Percentiles rank a stretch among this genome's conserved stretches.
Evolutionary conservation across 2,113 vertebrate genomes (phyloP).

Genomic region (Stigmatopora nigra): DNA sequence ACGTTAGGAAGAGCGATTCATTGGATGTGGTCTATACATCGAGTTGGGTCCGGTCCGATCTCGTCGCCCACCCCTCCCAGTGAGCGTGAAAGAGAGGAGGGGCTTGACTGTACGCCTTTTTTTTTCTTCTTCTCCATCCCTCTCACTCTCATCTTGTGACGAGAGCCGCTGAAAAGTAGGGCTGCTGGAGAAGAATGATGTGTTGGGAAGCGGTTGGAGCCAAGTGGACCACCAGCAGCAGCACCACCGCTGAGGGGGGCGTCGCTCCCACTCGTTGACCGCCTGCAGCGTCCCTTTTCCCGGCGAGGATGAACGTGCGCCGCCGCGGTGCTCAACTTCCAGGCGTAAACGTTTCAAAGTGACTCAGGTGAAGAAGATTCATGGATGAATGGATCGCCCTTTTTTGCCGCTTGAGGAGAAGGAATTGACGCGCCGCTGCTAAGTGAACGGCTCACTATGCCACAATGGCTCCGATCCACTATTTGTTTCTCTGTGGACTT

Average conservation of each 20-base stretch:
- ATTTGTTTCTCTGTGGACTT: conserved; percentile 69
- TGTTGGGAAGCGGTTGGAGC: conserved; percentile 6
- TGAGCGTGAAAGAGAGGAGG: conserved; percentile 27
- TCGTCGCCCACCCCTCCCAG: conserved; percentile 17
- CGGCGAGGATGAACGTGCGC: conserved; percentile 45
- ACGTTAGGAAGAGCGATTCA: too few relatives aligned
- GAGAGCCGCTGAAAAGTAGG: conserved; percentile 23
- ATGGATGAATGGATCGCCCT: conserved; percentile 21
- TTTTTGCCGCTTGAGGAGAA: conserved; percentile 39
- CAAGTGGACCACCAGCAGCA: conserved; percentile 11
- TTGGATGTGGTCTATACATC: too few relatives aligned
- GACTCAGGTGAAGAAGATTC: conserved; percentile 26
- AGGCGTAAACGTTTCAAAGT: conserved; percentile 22
- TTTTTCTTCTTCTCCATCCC: conserved; percentile 49
- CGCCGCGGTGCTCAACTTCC: conserved; percentile 13
- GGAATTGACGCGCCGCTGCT: conserved; percentile 58
- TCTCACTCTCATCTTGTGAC: conserved; percentile 35
- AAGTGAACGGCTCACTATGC: conserved; percentile 63
- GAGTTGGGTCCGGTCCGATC: too few relatives aligned
- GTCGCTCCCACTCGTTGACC: conserved; percentile 54
- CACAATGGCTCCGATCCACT: conserved; percentile 70
- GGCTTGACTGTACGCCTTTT: conserved; percentile 44
- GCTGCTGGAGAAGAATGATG: conserved; percentile 29
- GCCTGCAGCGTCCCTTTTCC: conserved; percentile 46
- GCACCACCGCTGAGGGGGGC: conserved; percentile 20